Percentiles rank a stretch among this genome's conserved stretches.
phyloP scores from a whole-genome alignment of 2,797 vertebrate genomes.

The Scolopax bukidnonensis region DNA sequence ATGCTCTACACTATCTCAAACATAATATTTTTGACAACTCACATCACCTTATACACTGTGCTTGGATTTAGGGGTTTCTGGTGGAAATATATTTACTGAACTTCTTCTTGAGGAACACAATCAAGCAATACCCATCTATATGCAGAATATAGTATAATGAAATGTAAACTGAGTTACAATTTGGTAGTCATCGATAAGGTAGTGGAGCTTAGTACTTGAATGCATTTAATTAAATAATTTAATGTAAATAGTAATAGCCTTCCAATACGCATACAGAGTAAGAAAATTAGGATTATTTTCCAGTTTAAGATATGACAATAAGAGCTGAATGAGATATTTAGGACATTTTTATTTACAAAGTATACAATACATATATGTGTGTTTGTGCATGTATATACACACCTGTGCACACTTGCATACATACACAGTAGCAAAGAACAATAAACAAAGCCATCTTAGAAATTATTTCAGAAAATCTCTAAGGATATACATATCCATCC shows the following conservation, averaged over 20 bases:
- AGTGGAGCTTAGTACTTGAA: not conserved
- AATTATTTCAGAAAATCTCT: not conserved
- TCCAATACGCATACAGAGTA: not conserved
- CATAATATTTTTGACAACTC: not conserved
- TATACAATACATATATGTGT: not conserved
- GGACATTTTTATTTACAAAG: not conserved
- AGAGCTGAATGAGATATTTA: not conserved
- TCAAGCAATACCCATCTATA: not conserved
- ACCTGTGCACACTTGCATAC: fast-evolving
- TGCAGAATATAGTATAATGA: not conserved
- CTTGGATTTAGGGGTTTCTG: not conserved
- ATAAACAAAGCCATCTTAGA: not conserved
- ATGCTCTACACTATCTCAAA: not conserved
- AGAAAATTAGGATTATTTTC: not conserved
- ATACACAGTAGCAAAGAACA: not conserved
- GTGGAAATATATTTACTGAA: not conserved
- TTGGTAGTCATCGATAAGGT: not conserved
- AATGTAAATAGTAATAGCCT: not conserved
- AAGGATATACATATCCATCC: not conserved
- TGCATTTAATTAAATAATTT: not conserved
- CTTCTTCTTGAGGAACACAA: not conserved
- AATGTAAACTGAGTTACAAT: not conserved
- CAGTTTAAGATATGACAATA: not conserved
- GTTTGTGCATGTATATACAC: not conserved
- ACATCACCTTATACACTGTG: not conserved